phyloP scores from a whole-genome alignment of 2,888 invertebrate species.

The Gibbula magus region DNA sequence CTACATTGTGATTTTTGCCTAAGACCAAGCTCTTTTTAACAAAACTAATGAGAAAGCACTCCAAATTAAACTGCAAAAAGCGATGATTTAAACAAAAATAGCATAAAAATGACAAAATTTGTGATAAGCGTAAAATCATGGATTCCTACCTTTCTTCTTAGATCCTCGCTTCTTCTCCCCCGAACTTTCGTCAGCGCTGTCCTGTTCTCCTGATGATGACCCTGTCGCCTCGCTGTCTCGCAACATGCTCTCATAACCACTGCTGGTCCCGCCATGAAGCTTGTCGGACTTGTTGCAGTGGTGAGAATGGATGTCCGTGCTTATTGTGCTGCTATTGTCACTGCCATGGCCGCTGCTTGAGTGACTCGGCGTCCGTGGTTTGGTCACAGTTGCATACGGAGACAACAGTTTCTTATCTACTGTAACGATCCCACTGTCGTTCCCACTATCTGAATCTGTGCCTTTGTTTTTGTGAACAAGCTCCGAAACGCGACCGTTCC shows the following conservation, averaged over 20 bases:
- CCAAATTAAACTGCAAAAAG: no score
- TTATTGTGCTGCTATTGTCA: constrained; percentile 70
- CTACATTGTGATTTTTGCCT: no score
- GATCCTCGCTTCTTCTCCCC: constrained; percentile 66
- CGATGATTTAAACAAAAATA: no score
- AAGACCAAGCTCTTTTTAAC: no score
- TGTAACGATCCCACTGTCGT: constrained; percentile 72
- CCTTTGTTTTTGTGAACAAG: constrained; percentile 41
- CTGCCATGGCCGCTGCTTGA: constrained; percentile 76
- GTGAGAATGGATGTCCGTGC: constrained; percentile 61
- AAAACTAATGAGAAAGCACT: no score
- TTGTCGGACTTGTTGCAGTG: constrained; percentile 67
- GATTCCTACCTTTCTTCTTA: constrained; percentile 60
- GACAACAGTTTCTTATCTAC: constrained; percentile 70
- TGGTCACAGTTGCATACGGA: constrained; percentile 75
- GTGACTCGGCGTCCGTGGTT: constrained; percentile 72
- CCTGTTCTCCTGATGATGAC: constrained; percentile 80
- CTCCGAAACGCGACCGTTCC: constrained; percentile 46
- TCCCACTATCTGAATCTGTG: constrained; percentile 73
- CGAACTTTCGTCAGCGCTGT: constrained; percentile 74
- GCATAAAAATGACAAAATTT: no score
- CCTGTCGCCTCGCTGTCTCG: constrained; percentile 90
- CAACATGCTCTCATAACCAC: constrained; percentile 92
- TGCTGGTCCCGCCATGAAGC: constrained; percentile 81
- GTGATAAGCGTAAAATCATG: no score